Evolutionary conservation across 1,140 invertebrate species (phyloP), one percentile per base, ranked within the genome.

Genomic region (Tetramorium alpestre): DNA sequence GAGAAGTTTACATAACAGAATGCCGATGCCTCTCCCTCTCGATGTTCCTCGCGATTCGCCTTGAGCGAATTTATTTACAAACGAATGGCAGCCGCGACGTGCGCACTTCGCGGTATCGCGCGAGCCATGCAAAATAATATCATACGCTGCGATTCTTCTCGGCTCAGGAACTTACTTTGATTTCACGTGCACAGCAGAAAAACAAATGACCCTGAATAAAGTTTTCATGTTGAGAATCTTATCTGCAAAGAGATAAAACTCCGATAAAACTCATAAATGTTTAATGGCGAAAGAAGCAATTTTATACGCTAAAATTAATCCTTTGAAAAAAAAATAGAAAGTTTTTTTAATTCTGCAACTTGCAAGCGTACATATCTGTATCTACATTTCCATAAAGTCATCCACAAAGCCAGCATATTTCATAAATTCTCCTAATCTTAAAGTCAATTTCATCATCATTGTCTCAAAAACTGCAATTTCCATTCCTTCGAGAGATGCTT

Each of bases 1-100:
- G 60, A 85, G 33, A 16, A 78, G 80, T 90, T 90, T 90, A 90
- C 75, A 89, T 90, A 90, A 90, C 75, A 70, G 18, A 70, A 28
- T 60, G 8, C 16, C 64, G 44, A 64, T 0, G 75, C 64, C 25
- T 44, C 18, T 73, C 28, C 18, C 13, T 22, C 25, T 58, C 72
- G n/a, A 41, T 76, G 75, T 69, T 85, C 72, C 64, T 28, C 58
- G 41, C 51, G n/a, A 28, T 4, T 33, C 18, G 28, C 60, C 56
- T 72, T 18, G 28, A 54, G 33, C 62, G 49, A 56, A 84, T 89
- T 87, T 89, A 89, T 84, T 90, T 87, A 89, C 76, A 87, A 82
- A 60, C 44, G 51, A 62, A 77, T 51, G 51, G 13, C 88, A 28
- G 5, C 54, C 58, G 1, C 18, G 13, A 11, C 65, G 10, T 16